These are phyloP conservation scores for Pterocles gutturalis DNA, from an alignment of 2,113 vertebrate species.

Conservation along the genomic window DNA sequence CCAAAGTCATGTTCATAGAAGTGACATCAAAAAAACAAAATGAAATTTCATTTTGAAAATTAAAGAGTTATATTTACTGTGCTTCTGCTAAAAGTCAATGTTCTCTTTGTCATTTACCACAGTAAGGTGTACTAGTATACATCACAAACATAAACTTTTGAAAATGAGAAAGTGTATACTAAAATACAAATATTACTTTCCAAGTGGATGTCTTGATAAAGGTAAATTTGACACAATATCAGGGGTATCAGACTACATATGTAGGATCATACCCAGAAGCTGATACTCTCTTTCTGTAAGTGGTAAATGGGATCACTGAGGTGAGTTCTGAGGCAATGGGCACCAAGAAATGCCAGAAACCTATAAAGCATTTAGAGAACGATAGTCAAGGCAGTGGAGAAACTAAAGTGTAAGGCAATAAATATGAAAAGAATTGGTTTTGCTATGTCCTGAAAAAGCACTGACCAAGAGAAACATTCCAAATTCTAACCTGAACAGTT, in stretches of 20 bases:
- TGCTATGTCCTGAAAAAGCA: background rate
- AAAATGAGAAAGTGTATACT: background rate
- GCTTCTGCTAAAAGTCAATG: background rate
- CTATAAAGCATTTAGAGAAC: background rate
- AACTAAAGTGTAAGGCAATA: background rate
- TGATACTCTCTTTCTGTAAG: background rate
- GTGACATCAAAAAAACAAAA: background rate
- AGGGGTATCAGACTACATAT: background rate
- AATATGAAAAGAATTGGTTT: background rate
- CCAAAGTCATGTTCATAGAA: background rate
- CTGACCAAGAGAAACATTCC: background rate
- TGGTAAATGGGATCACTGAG: background rate
- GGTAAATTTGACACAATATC: background rate
- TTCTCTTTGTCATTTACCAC: background rate
- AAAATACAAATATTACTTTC: background rate
- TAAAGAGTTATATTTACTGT: background rate
- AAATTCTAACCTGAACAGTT: background rate
- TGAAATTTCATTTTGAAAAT: background rate
- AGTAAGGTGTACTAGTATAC: background rate
- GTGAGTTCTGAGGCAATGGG: background rate
- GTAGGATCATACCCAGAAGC: background rate
- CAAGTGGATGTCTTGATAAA: background rate
- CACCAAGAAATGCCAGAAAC: background rate
- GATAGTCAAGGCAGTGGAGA: background rate
- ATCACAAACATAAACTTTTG: background rate